Evolutionary conservation across 2,888 invertebrate species (phyloP), one percentile per base, ranked within the genome.

Genomic region (Cyaniris semiargus): DNA sequence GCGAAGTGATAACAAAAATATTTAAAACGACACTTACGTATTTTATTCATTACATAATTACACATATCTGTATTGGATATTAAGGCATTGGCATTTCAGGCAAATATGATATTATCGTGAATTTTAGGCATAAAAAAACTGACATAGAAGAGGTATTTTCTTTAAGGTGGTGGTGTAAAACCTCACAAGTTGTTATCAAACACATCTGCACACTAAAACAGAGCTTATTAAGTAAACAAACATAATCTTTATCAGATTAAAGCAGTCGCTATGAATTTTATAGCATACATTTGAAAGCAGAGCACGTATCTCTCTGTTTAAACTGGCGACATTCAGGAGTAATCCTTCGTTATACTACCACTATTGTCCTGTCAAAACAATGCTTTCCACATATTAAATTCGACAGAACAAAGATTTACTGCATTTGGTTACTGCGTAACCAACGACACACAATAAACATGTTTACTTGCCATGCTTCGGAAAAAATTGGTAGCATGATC

Each of bases 291-390:
- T 23, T 74, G 53, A 27, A 44, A 74, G 23, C 53, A 23, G 74
- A 74, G 74, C 74, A 74, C 74, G 44, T 44, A 6, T 53, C 27
- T 21, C 48, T 53, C 23, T 74, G 74, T 74, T 74, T 53, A 74
- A 74, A 74, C 74, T 48, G 53, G 74, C 74, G 48, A 74, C 74
- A 53, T 53, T 53, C 74, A 27, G 74, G 44, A 53, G 74, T 48
- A 74, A 48, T 48, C 74, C 74, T 48, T 48, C 53, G 48, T 44
- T 74, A 53, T 48, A 74, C 53, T 48, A 48, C 74, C 53, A 74
- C 74, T 53, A 74, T 74, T 74, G 74, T 74, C 74, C 74, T 72
- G 74, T 74, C 74, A 23, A 53, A 74, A 74, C 74, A 74, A 74
- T 74, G 74, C 48, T 53, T 18, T 21, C 38, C 44, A 44, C 74